phyloP scores from a whole-genome alignment of 2,113 vertebrate species.

The Maccullochella peelii region DNA sequence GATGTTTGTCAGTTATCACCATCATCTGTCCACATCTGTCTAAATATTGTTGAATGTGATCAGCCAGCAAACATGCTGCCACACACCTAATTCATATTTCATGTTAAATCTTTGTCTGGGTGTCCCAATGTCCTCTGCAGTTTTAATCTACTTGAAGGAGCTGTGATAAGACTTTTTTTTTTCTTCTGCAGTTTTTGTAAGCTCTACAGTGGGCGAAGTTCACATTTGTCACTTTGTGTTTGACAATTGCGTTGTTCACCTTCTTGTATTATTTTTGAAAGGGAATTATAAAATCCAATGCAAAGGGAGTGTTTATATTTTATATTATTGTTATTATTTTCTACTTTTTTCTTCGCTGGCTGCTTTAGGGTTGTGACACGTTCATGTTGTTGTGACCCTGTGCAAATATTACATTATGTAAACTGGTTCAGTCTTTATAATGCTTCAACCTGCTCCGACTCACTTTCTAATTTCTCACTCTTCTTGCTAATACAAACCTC shows the following conservation, averaged over 20 bases:
- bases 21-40: slow-evolving; percentile 9
- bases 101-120: slow-evolving; percentile 22
- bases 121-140: slow-evolving; percentile 62
- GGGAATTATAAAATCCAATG: slow-evolving; percentile 79
- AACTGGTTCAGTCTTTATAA: slow-evolving; percentile 36
- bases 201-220: slow-evolving; percentile 72
- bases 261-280: slow-evolving; percentile 74
- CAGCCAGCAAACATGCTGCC: slow-evolving; percentile 5
- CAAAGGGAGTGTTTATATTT: slow-evolving; percentile 78
- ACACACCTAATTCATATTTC: slow-evolving; percentile 31
- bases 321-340: slow-evolving; percentile 41
- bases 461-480: slow-evolving; percentile 51
- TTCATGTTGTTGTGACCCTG: slow-evolving; percentile 47
- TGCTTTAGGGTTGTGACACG: slow-evolving; percentile 66
- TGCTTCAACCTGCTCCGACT: slow-evolving; percentile 53
- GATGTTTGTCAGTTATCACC: slow-evolving; percentile 7
- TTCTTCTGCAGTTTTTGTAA: slow-evolving; percentile 76
- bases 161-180: slow-evolving; percentile 57
- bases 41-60: slow-evolving; percentile 15
- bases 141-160: slow-evolving; percentile 83
- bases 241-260: slow-evolving; percentile 62
- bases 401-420: slow-evolving; percentile 54
- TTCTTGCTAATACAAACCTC: slow-evolving; percentile 56
- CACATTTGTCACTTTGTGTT: slow-evolving; percentile 64
- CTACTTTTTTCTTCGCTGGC: slow-evolving; percentile 50